Base-by-base conservation (phyloP, 2,113 vertebrate species). In the Melierax canorus region DNA sequence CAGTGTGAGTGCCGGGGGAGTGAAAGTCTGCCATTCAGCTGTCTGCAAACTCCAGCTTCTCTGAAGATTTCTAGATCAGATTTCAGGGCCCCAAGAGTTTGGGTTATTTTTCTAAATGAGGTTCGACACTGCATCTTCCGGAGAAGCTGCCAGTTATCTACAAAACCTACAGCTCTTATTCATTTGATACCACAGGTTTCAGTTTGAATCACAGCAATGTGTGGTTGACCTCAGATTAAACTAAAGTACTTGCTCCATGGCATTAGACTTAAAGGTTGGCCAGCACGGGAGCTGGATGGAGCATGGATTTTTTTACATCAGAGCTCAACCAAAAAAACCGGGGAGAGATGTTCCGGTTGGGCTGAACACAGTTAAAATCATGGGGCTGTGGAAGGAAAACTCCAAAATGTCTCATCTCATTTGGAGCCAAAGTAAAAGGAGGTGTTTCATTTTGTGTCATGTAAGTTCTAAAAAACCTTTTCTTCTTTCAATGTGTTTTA, bases 221-320 rank as follows among this genome's bases (percentile, higher is more conserved):
- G 92, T 93, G 92, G 92, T 92, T 97, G 94, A 97, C 96, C 96
- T 97, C 96, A 97, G 91, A 97, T 94, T 88, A 96, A 90, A 94
- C 53, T 96, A 36, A 84, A 94, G 50, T 43, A 67, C 53, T 81
- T 76, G 66, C 48, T 90, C 66, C 91, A 80, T 80, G 76, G 69
- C 75, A 78, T 85, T 82, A 77, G 34, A 75, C 26, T 43, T 69
- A 63, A 86, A 53, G 14, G 32, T 12, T 95, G 67, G 76, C 53
- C 43, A 84, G 51, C 30, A 60, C 1, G 9, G 75, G 63, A 96
- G 45, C 34, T 86, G 74, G 78, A 80, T 2, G 11, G 53, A 67
- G 45, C 10, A 16, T 1, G 11, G 58, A 17, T 82, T 53, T 39
- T 85, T 50, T 80, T 58, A 68, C 32, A 90, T 18, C 48, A 62